Evolutionary conservation across 2,113 vertebrate species (phyloP), one percentile per base, ranked within the genome.

Genomic region (Silurus glanis): DNA sequence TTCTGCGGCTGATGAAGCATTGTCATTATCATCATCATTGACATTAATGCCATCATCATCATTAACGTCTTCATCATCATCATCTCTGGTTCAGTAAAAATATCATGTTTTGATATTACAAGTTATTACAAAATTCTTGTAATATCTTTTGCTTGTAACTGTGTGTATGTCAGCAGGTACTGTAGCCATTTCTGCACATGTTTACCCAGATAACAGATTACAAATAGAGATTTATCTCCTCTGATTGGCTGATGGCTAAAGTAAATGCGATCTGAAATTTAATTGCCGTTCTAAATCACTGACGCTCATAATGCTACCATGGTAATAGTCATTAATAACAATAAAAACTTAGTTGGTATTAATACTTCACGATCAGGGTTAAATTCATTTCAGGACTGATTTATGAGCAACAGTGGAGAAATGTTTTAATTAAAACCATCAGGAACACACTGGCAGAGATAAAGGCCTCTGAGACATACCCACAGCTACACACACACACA

Each of bases 331-430:
- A 17, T 47, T 72, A 72, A 72, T 72, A 47, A 72, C 17, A 47
- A 47, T 21, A 0, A 8, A 19, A 9, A 72, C 28, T 21, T 37
- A 8, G 17, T 9, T 72, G 17, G 47, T 47, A 47, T 72, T 47
- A 72, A 72, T 19, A 45, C 37, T 19, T 47, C 37, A 72, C 6
- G 17, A 47, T 47, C 37, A 0, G 25, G 10, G 37, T 72, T 72
- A 19, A 72, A 72, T 21, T 72, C 9, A 72, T 72, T 72, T 72
- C 69, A 72, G 69, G 45, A 72, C 37, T 72, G 69, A 72, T 72
- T 21, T 47, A 72, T 72, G 37, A 72, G 69, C 37, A 72, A 72
- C 37, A 21, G 69, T 21, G 69, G 37, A 72, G 69, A 47, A 47
- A 72, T 72, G 3, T 72, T 72, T 72, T 9, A 72, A 72, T 72